Evolutionary conservation across 2,113 vertebrate species (phyloP), one percentile per base, ranked within the genome.

Genomic region (Syrmaticus mikado): DNA sequence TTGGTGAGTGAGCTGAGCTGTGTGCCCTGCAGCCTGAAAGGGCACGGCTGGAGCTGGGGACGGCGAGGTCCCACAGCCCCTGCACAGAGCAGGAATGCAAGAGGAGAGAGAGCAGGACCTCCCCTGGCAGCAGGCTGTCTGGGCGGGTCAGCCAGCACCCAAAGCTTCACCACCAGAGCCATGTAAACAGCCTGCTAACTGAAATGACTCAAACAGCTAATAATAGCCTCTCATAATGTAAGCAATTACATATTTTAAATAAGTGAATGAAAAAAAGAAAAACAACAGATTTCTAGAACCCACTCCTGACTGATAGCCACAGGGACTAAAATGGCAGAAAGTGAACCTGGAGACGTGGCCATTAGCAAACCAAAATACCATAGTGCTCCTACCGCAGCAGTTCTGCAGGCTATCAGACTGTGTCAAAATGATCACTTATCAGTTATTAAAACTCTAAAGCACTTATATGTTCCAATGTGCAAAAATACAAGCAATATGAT

Each of bases 221-320:
- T 85, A 85, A 81, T 13, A 92, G 65, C 52, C 66, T 87, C 61
- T 78, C n/a, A 2, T 80, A 86, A 90, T 65, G 6, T 34, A 89
- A 80, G 55, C 20, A 76, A 36, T 83, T 89, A 80, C 83, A 85
- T 80, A 65, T 66, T 25, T 65, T 52, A 94, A 95, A 66, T 43
- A 90, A 85, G 66, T 28, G 43, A 86, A 75, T 77, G 43, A 53
- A 78, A 71, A n/a, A 57, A 78, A 72, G 32, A 17, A 13, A 38
- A 38, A 38, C 38, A 30, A 5, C 18, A n/a, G 38, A 76, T 90
- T 83, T 89, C 60, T 40, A 64, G 64, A 87, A 91, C 46, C 18
- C 0, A 7, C 61, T 72, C 52, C 30, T 21, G 87, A 61, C 65
- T 57, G 34, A 55, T n/a, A 73, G 71, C 40, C 66, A 82, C 8